Base-by-base conservation (phyloP, 2,888 invertebrate genomes). In the Diarsia brunnea region DNA sequence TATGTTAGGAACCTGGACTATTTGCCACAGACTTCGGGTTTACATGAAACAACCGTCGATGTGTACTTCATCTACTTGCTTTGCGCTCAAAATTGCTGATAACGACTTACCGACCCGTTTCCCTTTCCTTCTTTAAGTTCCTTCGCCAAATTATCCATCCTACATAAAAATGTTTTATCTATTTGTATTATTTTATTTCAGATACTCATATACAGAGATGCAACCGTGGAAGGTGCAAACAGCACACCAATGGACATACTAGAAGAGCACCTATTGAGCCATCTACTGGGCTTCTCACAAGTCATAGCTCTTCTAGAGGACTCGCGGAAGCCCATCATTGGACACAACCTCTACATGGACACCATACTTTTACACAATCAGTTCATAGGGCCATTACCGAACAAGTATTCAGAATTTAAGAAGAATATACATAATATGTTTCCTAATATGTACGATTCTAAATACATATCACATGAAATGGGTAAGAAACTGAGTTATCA, bases 311-410 rank as follows among this genome's bases (percentile, higher is more conserved):
- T 98, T 0, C 91, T 98, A n/a, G 94, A 94, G 49, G 90, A 93
- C 2, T 91, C 97, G 11, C 96, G 97, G 83, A 98, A 98, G 94
- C 98, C 98, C 5, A 94, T 98, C 38, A 94, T 98, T 43, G 98
- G 98, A 0, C 98, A 98, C 91, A 98, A 98, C 92, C 91, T 97
- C 79, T 96, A 98, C 72, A 93, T 98, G 80, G 98, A 98, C 92
- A 93, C 97, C 1, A 91, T 98, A 87, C 95, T 98, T 43, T 92
- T 98, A 74, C 97, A 98, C 89, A 97, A 98, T 87, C 98, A 98
- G 90, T 98, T 98, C 91, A 97, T 98, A 87, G 97, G 97, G 68
- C 97, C 97, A 0, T 91, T 98, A 69, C 98, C 98, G 49, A 94
- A 97, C 19, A 97, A 95, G 45, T 98, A 98, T 90, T 89, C 89